Evolutionary conservation across 2,113 vertebrate genomes (phyloP).

Genomic region (Speoplatyrhinus poulsoni): DNA sequence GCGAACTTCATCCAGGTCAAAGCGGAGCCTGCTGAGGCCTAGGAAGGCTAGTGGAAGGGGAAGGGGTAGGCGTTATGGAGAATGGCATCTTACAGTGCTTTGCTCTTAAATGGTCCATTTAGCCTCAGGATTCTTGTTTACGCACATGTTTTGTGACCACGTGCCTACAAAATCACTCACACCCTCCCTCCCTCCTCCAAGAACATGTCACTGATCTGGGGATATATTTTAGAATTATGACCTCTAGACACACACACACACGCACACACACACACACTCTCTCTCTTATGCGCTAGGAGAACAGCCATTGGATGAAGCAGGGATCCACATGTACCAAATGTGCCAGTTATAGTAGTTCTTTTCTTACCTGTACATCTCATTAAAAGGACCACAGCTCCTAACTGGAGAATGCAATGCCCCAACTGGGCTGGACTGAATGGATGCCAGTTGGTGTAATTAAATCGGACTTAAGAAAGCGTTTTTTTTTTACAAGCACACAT

Average conservation of each 20-base stretch:
- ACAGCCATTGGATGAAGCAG: constrained; percentile 66
- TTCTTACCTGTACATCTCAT: constrained; percentile 47
- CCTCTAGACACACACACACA: constrained; percentile 14
- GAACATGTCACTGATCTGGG: constrained; percentile 32
- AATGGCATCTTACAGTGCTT: constrained; percentile 48
- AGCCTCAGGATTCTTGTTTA: constrained; percentile 71
- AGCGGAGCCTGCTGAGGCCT: constrained; percentile 75
- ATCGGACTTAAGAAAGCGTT: constrained; percentile 39
- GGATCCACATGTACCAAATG: constrained; percentile 64
- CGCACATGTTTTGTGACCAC: constrained; percentile 68
- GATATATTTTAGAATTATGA: constrained; percentile 23
- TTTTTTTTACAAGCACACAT: background rate
- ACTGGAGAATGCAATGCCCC: constrained; percentile 45
- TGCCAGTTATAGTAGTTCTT: constrained; percentile 67
- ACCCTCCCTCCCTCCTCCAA: constrained; percentile 41
- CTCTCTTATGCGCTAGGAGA: constrained; percentile 47
- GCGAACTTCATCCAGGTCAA: constrained; percentile 81
- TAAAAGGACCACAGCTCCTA: constrained; percentile 27
- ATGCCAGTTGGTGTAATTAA: constrained; percentile 61
- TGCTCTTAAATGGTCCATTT: constrained; percentile 55
- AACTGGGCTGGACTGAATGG: constrained; percentile 52
- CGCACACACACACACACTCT: constrained; percentile 2
- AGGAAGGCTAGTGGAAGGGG: constrained; percentile 38
- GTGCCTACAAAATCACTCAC: constrained; percentile 64
- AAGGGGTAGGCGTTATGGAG: constrained; percentile 36